A percentile compares a stretch with the other conserved stretches of the same genome.
phyloP scores from a whole-genome alignment of 2,888 invertebrate species.

The Dorcus hopei region DNA sequence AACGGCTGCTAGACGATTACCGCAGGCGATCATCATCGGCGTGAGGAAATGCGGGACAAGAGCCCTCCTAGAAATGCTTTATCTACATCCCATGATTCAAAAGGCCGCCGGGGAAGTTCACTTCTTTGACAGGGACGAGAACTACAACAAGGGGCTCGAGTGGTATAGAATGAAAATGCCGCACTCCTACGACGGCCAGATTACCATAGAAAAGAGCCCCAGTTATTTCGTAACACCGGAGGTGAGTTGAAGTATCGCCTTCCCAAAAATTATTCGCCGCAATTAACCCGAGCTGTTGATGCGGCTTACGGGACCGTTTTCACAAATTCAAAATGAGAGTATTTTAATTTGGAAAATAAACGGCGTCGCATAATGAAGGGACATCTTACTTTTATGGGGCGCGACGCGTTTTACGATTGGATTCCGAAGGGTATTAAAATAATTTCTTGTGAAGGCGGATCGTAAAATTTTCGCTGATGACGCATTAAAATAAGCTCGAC shows the following conservation, averaged over 20 bases:
- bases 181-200: constrained; percentile 84
- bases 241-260: constrained; percentile 55
- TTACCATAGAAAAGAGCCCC: constrained; percentile 96
- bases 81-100: constrained; percentile 88
- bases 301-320: too few species aligned
- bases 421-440: too few species aligned
- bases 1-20: constrained; percentile 60
- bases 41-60: constrained; percentile 96
- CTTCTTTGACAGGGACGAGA: constrained; percentile 94
- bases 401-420: too few species aligned
- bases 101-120: constrained; percentile 94
- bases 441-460: too few species aligned
- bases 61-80: constrained; percentile 93
- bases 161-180: constrained; percentile 97
- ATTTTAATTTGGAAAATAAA: too few species aligned
- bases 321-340: too few species aligned
- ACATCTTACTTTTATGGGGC: too few species aligned
- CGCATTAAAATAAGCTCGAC: too few species aligned
- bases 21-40: constrained; percentile 72
- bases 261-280: too few species aligned
- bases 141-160: constrained; percentile 86
- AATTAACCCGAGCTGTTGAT: too few species aligned
- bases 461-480: too few species aligned
- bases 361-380: too few species aligned
- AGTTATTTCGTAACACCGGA: constrained; percentile 95